Percentiles rank a stretch among this genome's conserved stretches.
These are phyloP conservation scores for Echinometra lucunter DNA, from an alignment of 53 echinoderm and acorn worm genomes.

Conservation along the genomic window DNA sequence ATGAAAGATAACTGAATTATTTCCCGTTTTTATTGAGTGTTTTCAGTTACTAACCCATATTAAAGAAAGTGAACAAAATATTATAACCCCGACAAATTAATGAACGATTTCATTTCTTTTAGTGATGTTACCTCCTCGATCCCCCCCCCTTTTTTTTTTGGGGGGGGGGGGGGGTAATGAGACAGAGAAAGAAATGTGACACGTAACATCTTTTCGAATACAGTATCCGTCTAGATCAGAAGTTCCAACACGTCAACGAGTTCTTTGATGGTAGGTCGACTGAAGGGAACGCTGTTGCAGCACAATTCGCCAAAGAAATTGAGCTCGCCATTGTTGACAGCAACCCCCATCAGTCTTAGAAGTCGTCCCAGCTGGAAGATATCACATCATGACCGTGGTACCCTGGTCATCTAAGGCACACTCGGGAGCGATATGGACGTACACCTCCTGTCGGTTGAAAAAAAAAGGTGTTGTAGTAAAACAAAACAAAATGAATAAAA, in stretches of 20 bases:
- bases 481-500: not conserved
- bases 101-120: not conserved
- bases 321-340: not conserved
- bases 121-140: not conserved
- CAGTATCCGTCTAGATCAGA: not conserved
- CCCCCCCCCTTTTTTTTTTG: not conserved
- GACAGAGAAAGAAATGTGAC: not conserved
- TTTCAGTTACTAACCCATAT: not conserved
- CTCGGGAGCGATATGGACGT: not conserved
- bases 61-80: not conserved
- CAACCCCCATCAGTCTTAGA: not conserved
- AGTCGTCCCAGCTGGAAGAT: constrained; percentile 10
- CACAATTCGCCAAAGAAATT: not conserved
- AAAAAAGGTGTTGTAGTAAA: not conserved
- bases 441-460: not conserved
- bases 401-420: not conserved
- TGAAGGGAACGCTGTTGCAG: not conserved
- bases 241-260: not conserved
- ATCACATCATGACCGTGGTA: constrained; percentile 27
- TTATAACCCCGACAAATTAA: not conserved
- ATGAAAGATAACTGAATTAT: not conserved
- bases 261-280: not conserved
- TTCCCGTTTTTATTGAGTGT: not conserved
- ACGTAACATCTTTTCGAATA: not conserved
- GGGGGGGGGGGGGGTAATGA: not conserved